Evolutionary conservation across 2,888 invertebrate genomes (phyloP).

Genomic region (Mantis religiosa): DNA sequence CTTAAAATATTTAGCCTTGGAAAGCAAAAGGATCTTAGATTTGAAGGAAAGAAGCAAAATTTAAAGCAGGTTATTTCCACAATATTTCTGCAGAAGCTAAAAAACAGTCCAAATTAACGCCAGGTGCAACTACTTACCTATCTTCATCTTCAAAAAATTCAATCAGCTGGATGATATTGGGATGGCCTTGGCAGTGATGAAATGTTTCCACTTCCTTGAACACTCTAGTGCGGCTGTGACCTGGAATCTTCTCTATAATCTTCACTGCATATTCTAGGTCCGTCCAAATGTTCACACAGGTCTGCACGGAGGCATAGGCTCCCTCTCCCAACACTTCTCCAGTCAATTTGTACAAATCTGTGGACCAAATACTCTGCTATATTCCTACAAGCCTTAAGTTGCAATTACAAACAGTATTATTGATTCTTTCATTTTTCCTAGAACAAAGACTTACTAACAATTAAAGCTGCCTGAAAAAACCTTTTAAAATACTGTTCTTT

Average conservation of each 20-base stretch:
- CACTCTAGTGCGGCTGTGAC: conserved; percentile 89
- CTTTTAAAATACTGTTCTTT: no score
- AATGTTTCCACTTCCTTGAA: conserved; percentile 99
- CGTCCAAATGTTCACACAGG: conserved; percentile 86
- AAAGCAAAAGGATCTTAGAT: no score
- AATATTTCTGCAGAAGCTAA: no score
- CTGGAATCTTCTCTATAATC: conserved; percentile 92
- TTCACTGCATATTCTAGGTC: conserved; percentile 95
- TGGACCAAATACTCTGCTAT: neutral
- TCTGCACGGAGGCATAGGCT: conserved; percentile 93
- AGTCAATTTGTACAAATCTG: conserved; percentile 91
- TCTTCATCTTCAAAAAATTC: conserved; percentile 97
- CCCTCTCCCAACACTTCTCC: conserved; percentile 95
- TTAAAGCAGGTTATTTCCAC: no score
- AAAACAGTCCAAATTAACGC: no score
- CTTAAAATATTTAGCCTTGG: no score
- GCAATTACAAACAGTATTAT: no score
- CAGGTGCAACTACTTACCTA: conserved; percentile 48
- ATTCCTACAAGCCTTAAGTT: no score
- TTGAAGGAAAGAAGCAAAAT: no score
- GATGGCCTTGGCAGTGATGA: conserved; percentile 96
- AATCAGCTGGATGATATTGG: conserved; percentile 94
- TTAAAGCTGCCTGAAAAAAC: no score
- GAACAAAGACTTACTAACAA: no score
- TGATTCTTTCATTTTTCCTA: no score